phyloP scores from a whole-genome alignment of 1,140 invertebrate genomes.

The Penaeus japonicus region DNA sequence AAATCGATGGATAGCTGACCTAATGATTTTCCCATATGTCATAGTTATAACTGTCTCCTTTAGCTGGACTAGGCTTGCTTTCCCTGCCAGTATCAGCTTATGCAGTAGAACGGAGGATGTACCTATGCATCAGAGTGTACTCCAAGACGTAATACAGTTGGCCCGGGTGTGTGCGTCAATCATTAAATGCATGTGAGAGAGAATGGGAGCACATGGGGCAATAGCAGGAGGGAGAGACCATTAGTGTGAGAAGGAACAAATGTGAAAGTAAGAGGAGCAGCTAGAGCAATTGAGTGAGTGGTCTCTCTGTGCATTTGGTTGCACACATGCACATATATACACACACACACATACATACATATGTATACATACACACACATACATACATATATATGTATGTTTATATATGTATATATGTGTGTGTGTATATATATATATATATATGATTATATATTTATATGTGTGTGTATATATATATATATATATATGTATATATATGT shows the following conservation, averaged over 20 bases:
- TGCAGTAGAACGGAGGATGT: conserved; percentile 24
- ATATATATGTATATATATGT: background rate
- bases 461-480: background rate
- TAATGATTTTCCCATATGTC: conserved; percentile 20
- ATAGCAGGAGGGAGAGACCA: too few species aligned
- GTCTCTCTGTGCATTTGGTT: too few species aligned
- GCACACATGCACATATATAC: background rate
- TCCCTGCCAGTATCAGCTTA: conserved; percentile 32
- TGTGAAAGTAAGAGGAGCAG: too few species aligned
- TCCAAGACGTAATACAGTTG: too few species aligned
- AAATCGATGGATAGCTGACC: background rate
- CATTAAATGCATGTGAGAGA: too few species aligned
- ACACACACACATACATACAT: background rate
- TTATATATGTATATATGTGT: background rate
- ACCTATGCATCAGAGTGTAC: background rate
- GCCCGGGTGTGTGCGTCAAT: too few species aligned
- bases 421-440: background rate
- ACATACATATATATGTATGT: background rate
- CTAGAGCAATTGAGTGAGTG: too few species aligned
- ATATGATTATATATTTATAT: background rate
- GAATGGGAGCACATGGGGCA: too few species aligned
- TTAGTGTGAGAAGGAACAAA: too few species aligned
- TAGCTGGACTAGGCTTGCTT: background rate
- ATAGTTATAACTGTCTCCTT: background rate
- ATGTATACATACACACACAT: background rate